phyloP scores from a whole-genome alignment of 2,888 invertebrate species.

The Aphodius sticticus region DNA sequence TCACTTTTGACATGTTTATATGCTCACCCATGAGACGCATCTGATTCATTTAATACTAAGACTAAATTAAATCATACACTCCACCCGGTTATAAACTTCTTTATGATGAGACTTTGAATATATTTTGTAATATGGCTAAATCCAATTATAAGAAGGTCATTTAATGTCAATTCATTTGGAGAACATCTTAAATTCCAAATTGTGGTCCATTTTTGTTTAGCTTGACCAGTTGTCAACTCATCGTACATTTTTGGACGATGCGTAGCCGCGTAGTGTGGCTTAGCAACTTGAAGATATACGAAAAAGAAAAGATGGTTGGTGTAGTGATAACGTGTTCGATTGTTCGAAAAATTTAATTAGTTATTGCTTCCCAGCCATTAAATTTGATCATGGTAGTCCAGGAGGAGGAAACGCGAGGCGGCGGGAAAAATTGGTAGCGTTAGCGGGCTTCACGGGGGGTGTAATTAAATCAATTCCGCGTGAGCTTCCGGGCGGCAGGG shows the following conservation, averaged over 20 bases:
- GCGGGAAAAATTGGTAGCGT: conserved; percentile 18
- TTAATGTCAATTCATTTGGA: too few species aligned
- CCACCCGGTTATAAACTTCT: too few species aligned
- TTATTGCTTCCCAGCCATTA: background rate
- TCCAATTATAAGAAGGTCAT: too few species aligned
- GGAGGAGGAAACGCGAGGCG: background rate
- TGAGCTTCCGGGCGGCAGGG: conserved; percentile 27
- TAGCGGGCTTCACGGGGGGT: conserved; percentile 20
- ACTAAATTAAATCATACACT: background rate
- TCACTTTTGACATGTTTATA: background rate
- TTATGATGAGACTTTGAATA: too few species aligned
- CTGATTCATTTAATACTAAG: background rate
- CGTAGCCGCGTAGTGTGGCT: too few species aligned
- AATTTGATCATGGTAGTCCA: background rate
- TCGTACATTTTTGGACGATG: too few species aligned
- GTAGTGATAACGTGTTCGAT: background rate
- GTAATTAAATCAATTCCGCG: conserved; percentile 44
- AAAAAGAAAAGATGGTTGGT: background rate
- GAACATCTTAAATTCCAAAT: too few species aligned
- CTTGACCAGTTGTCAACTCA: too few species aligned
- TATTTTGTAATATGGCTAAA: too few species aligned
- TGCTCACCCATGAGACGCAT: background rate
- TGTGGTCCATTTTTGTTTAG: too few species aligned
- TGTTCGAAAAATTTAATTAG: background rate
- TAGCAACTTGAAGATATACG: too few species aligned